phyloP scores from a whole-genome alignment of 2,888 invertebrate species.

The Phania funesta region DNA sequence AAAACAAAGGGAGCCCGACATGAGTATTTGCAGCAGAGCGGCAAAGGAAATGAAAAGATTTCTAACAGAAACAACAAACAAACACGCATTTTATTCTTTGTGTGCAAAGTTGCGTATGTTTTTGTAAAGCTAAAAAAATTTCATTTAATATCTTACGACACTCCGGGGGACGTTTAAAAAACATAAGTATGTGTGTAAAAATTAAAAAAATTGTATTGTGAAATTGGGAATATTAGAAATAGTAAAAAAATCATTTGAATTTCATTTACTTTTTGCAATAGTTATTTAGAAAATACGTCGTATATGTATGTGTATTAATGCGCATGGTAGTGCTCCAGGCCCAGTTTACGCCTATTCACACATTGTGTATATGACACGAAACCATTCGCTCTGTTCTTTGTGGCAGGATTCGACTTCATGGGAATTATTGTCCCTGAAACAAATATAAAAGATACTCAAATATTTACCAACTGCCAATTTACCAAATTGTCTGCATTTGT shows the following conservation, averaged over 20 bases:
- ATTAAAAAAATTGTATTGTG: background rate
- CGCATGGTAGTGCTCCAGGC: no score
- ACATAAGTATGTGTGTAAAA: background rate
- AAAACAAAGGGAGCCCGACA: conserved; percentile 24
- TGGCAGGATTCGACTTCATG: no score
- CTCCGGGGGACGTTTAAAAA: conserved; percentile 61
- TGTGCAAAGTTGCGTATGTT: background rate
- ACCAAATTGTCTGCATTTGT: no score
- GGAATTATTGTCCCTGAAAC: no score
- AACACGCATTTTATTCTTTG: conserved; percentile 53
- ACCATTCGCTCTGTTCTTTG: no score
- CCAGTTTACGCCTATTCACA: no score
- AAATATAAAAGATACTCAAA: no score
- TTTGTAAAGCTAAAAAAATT: no score
- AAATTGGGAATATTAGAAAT: conserved; percentile 37
- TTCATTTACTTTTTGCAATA: conserved; percentile 17
- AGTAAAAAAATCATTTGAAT: conserved; percentile 40
- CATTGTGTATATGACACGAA: no score
- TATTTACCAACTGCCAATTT: no score
- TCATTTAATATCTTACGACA: conserved; percentile 60
- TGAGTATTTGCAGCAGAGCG: conserved; percentile 36
- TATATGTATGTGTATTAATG: no score
- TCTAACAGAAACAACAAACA: conserved; percentile 58
- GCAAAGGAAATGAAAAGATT: conserved; percentile 66
- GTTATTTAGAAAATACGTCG: background rate